A percentile compares a stretch with the other conserved stretches of the same genome.
Evolutionary conservation across 2,113 vertebrate genomes (phyloP).

Genomic region (Phoenicopterus ruber): DNA sequence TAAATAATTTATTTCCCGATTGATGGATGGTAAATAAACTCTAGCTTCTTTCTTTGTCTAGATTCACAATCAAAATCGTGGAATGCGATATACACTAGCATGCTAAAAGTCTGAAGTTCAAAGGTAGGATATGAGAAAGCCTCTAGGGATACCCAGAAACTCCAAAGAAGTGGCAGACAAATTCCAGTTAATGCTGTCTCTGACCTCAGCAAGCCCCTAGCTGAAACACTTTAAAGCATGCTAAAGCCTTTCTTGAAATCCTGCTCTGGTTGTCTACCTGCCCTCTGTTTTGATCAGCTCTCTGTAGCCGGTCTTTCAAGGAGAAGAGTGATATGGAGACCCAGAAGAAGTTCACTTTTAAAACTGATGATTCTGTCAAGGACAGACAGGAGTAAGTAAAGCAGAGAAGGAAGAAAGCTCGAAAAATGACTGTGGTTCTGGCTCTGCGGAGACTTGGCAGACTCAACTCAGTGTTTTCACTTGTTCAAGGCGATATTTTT

Average conservation of each 20-base stretch:
- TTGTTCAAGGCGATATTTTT: background rate
- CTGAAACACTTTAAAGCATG: slow-evolving; percentile 39
- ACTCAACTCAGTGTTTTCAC: background rate
- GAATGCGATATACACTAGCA: background rate
- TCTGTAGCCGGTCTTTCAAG: slow-evolving; percentile 34
- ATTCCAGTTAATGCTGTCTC: slow-evolving; percentile 61
- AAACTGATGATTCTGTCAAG: slow-evolving; percentile 2
- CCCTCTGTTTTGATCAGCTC: slow-evolving; percentile 57
- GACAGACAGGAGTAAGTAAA: background rate
- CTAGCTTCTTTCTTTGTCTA: slow-evolving; percentile 27
- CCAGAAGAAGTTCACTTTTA: background rate
- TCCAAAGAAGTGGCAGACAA: slow-evolving; percentile 50
- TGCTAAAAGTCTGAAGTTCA: slow-evolving; percentile 50
- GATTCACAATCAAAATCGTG: slow-evolving; percentile 10
- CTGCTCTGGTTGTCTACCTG: slow-evolving; percentile 34
- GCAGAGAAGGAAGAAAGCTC: background rate
- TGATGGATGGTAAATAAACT: slow-evolving; percentile 54
- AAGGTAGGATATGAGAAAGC: slow-evolving; percentile 32
- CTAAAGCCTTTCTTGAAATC: slow-evolving; percentile 53
- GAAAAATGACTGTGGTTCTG: background rate
- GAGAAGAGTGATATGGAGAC: background rate
- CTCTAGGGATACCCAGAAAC: slow-evolving; percentile 35
- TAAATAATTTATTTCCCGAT: slow-evolving; percentile 64
- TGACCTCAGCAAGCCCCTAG: slow-evolving; percentile 37
- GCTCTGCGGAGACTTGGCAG: background rate